Conservation (phyloP, 2,888 invertebrate genomes). For the Ornithoptera priamus region DNA sequence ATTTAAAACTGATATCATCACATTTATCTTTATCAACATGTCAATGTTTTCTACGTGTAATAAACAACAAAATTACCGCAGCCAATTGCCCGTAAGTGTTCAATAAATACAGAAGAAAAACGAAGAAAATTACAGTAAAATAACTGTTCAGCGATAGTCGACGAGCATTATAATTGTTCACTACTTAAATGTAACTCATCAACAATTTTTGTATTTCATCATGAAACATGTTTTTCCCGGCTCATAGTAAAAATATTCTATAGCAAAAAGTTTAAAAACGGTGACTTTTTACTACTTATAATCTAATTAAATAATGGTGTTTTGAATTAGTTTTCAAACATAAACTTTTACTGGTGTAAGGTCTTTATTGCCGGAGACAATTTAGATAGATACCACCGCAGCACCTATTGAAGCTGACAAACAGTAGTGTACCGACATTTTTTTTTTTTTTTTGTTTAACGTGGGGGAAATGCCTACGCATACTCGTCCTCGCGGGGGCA, state of each 20-base stretch:
- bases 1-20: neutral
- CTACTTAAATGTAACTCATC: neutral
- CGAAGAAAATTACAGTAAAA: slow-evolving; percentile 22
- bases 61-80: slow-evolving; percentile 18
- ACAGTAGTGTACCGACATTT: too few relatives aligned
- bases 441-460: too few relatives aligned
- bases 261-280: too few relatives aligned
- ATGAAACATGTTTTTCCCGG: neutral
- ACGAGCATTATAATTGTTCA: slow-evolving; percentile 7
- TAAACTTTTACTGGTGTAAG: too few relatives aligned
- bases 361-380: too few relatives aligned
- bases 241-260: neutral
- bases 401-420: too few relatives aligned
- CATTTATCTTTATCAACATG: neutral
- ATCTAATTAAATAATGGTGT: too few relatives aligned
- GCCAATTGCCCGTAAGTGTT: slow-evolving; percentile 25
- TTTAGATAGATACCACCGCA: too few relatives aligned
- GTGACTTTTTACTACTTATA: neutral
- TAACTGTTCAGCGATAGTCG: slow-evolving; percentile 8
- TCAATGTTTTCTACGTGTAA: slow-evolving; percentile 6
- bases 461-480: too few relatives aligned
- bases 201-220: neutral
- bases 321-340: too few relatives aligned
- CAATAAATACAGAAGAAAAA: slow-evolving; percentile 23
- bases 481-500: too few relatives aligned